Percentiles rank a stretch among this genome's conserved stretches.
phyloP scores from a whole-genome alignment of 2,113 vertebrate species.

The Copsychus sechellarum region DNA sequence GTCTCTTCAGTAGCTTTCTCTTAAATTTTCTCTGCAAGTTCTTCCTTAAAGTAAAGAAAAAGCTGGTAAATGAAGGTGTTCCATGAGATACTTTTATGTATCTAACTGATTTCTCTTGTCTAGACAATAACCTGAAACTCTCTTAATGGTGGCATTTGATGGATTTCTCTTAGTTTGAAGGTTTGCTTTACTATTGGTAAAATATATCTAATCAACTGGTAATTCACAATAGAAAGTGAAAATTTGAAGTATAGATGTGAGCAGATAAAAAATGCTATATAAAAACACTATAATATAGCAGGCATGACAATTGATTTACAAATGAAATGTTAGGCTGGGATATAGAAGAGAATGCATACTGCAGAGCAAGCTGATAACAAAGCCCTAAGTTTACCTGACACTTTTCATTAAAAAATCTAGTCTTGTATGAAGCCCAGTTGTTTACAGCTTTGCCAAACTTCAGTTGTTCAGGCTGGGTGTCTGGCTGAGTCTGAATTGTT shows the following conservation, averaged over 20 bases:
- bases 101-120: not conserved
- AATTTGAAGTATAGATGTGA: not conserved
- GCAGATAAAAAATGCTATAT: not conserved
- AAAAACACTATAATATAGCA: not conserved
- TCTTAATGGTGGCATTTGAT: not conserved
- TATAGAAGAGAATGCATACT: not conserved
- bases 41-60: not conserved
- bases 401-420: conserved; percentile 2
- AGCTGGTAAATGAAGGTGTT: not conserved
- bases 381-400: not conserved
- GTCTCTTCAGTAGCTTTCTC: not conserved
- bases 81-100: not conserved
- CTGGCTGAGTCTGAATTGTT: conserved; percentile 8
- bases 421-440: not conserved
- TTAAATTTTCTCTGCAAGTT: not conserved
- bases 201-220: not conserved
- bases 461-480: conserved; percentile 17
- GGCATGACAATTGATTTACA: not conserved
- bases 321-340: not conserved
- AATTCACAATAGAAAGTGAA: not conserved
- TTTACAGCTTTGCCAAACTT: conserved; percentile 33
- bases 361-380: not conserved
- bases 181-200: not conserved
- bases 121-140: not conserved
- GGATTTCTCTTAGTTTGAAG: not conserved